Evolutionary conservation across 2,888 invertebrate genomes (phyloP), one percentile per base, ranked within the genome.

Genomic region (Brachynemurus nebulosus): DNA sequence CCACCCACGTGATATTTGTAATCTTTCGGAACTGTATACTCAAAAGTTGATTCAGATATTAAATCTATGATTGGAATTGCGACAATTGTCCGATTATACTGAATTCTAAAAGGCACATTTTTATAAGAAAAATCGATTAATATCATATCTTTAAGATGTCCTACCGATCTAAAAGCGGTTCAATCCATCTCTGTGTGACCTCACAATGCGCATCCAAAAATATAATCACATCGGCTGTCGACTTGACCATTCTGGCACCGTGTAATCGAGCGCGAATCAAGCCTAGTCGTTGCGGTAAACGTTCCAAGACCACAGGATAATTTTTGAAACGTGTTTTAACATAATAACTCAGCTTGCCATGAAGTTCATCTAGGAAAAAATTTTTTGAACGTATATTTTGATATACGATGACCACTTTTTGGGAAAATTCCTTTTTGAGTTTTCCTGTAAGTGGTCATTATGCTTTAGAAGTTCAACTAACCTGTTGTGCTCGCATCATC

Each of bases 191-290:
- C 33, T 66, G 64, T 48, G 79, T 80, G 3, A 75, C 79, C 69
- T 93, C 93, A 65, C 92, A 92, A 64, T 93, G 93, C 2, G 92
- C 85, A 68, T 93, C 93, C 49, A 92, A 69, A 65, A 93, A 93
- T 40, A 91, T 74, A 42, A 92, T 64, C 30, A 80, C 82, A 57
- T 88, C 83, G 1, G 86, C 92, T 5, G 63, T 65, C 11, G 17
- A 17, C 1, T 54, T 60, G 2, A 96, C 89, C 48, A 73, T 74
- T 48, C 81, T 73, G 2, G 96, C 95, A 35, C 97, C 95, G 40
- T 82, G 81, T 51, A 95, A 68, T 38, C 93, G 73, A 0, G 96
- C 96, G 33, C 90, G 71, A 57, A 95, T 96, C 44, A 97, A 68
- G 2, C 96, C 96, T 59, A 84, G 74, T 41, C 84, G 66, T 68